Evolutionary conservation across 2,888 invertebrate species (phyloP), one percentile per base, ranked within the genome.

Genomic region (Lasioglossum malachurum): DNA sequence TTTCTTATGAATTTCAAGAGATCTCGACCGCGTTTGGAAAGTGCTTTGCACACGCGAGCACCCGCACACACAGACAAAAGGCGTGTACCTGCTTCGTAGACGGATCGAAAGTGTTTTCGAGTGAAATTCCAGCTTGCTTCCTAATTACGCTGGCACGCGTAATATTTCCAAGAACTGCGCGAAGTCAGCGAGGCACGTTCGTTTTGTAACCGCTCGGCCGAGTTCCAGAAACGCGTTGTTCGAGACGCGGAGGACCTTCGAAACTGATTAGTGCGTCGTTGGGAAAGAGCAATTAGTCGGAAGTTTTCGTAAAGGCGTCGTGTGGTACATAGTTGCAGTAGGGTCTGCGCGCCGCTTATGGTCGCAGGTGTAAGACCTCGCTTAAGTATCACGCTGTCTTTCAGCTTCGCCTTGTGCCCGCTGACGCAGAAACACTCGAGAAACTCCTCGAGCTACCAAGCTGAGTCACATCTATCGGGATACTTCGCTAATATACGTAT

Each of bases 1-100:
- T 64, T 75, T 76, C 83, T 87, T 84, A 82, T 79, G 87, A 85
- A 86, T 87, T 87, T 82, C 77, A 85, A 87, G 82, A 87, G 87
- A 82, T 86, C 87, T 86, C 82, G 84, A 82, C 82, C 82, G 87
- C 83, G 75, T 87, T 88, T 27, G 69, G 49, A 67, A 75, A 78
- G 74, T 53, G 75, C 69, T 60, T 73, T 44, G 69, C 44, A 72
- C 75, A 38, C 53, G 49, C 35, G 57, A 35, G 44, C 44, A 41
- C 23, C 67, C 16, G 67, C 64, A 71, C 74, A 16, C 75, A 84
- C 64, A 38, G 60, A 71, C 69, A 75, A 57, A 44, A 77, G 60
- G 71, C 3, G 19, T 19, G 31, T 16, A 16, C 7, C 31, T 19
- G 31, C 31, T 5, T 19, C 8, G 64, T 64, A 19, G 31, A 64